Conservation (phyloP, 1,140 invertebrate genomes). For the Drosophila orena region DNA sequence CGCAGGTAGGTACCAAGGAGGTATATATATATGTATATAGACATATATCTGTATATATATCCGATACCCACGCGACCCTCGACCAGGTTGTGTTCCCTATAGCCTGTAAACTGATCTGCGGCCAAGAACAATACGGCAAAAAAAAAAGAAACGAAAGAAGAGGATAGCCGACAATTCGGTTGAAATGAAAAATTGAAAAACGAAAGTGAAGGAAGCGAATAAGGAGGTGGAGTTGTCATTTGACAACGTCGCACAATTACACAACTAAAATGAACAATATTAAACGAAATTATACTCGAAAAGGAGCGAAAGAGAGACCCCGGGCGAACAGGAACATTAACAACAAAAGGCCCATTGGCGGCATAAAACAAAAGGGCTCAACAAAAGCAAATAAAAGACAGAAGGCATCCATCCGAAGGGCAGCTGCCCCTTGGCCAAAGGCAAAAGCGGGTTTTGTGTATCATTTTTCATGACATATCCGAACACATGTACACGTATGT, state of each 20-base stretch:
- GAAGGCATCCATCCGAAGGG: constrained; percentile 42
- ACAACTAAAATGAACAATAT: constrained; percentile 83
- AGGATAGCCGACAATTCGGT: constrained; percentile 40
- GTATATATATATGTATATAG: neutral
- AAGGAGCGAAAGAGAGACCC: constrained; percentile 46
- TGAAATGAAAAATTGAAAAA: constrained; percentile 70
- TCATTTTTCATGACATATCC: constrained; percentile 75
- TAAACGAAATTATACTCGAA: constrained; percentile 77
- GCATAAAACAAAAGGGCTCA: constrained; percentile 80
- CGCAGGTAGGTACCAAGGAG: constrained; percentile 22
- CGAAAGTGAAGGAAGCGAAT: constrained; percentile 64
- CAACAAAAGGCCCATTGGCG: constrained; percentile 72
- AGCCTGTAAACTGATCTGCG: constrained; percentile 68
- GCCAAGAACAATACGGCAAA: constrained; percentile 56
- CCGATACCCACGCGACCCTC: constrained; percentile 57
- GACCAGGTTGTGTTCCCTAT: constrained; percentile 15
- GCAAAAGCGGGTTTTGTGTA: constrained; percentile 66
- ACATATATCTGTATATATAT: constrained; percentile 28
- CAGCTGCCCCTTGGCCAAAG: constrained; percentile 65
- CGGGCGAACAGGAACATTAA: constrained; percentile 49
- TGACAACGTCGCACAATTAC: constrained; percentile 74
- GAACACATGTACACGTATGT: constrained; percentile 52
- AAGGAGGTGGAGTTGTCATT: constrained; percentile 48
- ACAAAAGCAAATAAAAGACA: constrained; percentile 61
- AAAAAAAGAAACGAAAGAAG: constrained; percentile 13